Evolutionary conservation across 2,113 vertebrate species (phyloP).

Genomic region (Madoqua kirkii): DNA sequence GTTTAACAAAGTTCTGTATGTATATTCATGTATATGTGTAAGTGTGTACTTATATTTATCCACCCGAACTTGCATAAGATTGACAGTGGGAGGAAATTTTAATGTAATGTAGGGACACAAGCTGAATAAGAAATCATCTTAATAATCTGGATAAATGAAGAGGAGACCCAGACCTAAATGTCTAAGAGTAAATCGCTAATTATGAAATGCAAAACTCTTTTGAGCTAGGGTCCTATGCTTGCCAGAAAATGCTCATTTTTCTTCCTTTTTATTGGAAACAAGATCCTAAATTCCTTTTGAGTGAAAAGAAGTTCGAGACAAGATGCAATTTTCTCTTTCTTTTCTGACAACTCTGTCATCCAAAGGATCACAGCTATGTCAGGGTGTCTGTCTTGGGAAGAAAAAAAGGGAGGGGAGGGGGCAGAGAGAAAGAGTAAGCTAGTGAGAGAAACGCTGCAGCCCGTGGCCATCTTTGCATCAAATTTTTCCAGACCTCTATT

Average conservation of each 20-base stretch:
- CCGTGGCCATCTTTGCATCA: constrained; percentile 88
- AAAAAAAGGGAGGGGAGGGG: background rate
- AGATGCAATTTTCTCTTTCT: constrained; percentile 85
- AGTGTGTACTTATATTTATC: background rate
- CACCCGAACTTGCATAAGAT: background rate
- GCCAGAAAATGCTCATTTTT: constrained; percentile 54
- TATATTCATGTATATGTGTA: background rate
- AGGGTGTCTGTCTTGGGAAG: constrained; percentile 80
- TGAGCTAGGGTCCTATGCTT: constrained; percentile 32
- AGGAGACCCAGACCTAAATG: constrained; percentile 33
- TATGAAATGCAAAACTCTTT: constrained; percentile 72
- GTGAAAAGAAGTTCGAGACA: constrained; percentile 80
- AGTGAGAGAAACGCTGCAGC: constrained; percentile 68
- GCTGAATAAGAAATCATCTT: constrained; percentile 39
- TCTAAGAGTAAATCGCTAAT: constrained; percentile 73
- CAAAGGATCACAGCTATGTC: constrained; percentile 88
- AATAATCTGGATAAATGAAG: constrained; percentile 25
- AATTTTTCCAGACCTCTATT: constrained; percentile 86
- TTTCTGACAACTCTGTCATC: constrained; percentile 85
- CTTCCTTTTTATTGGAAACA: constrained; percentile 62
- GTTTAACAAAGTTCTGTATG: background rate
- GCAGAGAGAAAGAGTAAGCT: background rate
- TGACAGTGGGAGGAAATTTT: background rate
- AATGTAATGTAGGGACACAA: constrained; percentile 1
- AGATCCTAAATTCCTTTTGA: constrained; percentile 80